A percentile compares a stretch with the other conserved stretches of the same genome.
phyloP scores from a whole-genome alignment of 2,113 vertebrate genomes.

The Panthera uncia region DNA sequence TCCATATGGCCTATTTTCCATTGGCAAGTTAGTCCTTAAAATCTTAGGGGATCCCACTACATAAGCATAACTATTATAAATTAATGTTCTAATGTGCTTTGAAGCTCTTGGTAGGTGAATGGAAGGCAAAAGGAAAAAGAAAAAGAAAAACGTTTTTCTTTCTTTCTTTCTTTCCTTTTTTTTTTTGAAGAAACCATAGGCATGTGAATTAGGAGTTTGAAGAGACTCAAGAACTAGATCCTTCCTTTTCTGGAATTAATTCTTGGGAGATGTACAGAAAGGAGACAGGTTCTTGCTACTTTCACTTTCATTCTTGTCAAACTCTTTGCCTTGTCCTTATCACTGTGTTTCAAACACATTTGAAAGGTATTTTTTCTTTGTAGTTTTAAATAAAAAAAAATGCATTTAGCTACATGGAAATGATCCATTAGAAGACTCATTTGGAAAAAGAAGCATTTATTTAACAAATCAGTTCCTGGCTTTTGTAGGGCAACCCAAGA shows the following conservation, averaged over 20 bases:
- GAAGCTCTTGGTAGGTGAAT: conserved; percentile 36
- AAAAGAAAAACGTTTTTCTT: not conserved
- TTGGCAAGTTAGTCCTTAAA: conserved; percentile 58
- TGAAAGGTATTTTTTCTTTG: not conserved
- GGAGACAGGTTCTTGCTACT: not conserved
- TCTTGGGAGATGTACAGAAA: not conserved
- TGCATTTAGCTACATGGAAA: not conserved
- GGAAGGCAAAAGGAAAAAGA: conserved; percentile 16
- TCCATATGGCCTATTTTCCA: conserved; percentile 71
- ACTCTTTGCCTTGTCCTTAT: not conserved
- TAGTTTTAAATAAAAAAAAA: conserved; percentile 14
- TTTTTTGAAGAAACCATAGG: conserved; percentile 15
- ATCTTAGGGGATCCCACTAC: conserved; percentile 21
- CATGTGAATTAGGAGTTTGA: conserved; percentile 34
- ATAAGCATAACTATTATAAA: conserved; percentile 60
- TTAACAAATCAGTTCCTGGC: not conserved
- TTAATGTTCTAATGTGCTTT: conserved; percentile 62
- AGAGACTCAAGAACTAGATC: not conserved
- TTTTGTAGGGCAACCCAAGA: not conserved
- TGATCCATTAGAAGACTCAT: not conserved
- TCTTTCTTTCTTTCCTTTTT: not conserved
- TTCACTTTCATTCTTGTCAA: not conserved
- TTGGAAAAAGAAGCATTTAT: not conserved
- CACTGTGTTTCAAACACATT: not conserved
- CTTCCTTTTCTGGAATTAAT: conserved; percentile 20